These are phyloP conservation scores for Gisinianus flammeolus DNA, from an alignment of 2,888 invertebrate species.

Conservation along the genomic window DNA sequence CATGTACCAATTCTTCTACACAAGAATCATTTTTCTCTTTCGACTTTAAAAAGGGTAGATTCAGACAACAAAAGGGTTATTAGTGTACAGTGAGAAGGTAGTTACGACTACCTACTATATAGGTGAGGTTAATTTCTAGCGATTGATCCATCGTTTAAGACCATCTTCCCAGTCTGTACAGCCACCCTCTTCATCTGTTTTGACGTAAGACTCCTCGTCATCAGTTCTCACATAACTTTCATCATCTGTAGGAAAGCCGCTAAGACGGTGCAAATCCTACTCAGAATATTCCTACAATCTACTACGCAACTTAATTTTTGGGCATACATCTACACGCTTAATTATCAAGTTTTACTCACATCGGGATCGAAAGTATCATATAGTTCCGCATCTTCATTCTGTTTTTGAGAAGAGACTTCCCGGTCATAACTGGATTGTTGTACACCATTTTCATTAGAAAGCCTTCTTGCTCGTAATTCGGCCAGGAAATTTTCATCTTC, in stretches of 20 bases:
- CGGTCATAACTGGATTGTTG: not conserved
- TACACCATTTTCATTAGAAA: slow-evolving; percentile 51
- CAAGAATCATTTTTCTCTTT: too few relatives aligned
- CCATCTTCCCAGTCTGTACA: slow-evolving; percentile 71
- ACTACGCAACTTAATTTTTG: slow-evolving; percentile 3
- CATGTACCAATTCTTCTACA: too few relatives aligned
- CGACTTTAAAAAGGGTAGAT: too few relatives aligned
- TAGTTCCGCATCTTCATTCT: slow-evolving; percentile 31
- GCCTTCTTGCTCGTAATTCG: slow-evolving; percentile 66
- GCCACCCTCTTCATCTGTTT: slow-evolving; percentile 66
- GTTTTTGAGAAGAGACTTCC: not conserved
- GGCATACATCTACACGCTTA: not conserved
- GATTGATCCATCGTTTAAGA: slow-evolving; percentile 72
- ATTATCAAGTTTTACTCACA: slow-evolving; percentile 20
- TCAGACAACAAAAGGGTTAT: too few relatives aligned
- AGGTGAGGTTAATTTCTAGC: too few relatives aligned
- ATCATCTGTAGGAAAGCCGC: slow-evolving; percentile 43
- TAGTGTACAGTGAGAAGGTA: too few relatives aligned
- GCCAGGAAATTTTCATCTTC: slow-evolving; percentile 69
- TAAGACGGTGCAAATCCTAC: slow-evolving; percentile 38
- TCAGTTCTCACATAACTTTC: slow-evolving; percentile 47
- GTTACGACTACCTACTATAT: too few relatives aligned
- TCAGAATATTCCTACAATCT: slow-evolving; percentile 35
- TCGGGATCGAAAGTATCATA: slow-evolving; percentile 32
- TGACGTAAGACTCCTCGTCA: slow-evolving; percentile 63